Percentiles rank a stretch among this genome's conserved stretches.
These are phyloP conservation scores for Corbicula japonica DNA, from an alignment of 2,888 invertebrate species.

Conservation along the genomic window DNA sequence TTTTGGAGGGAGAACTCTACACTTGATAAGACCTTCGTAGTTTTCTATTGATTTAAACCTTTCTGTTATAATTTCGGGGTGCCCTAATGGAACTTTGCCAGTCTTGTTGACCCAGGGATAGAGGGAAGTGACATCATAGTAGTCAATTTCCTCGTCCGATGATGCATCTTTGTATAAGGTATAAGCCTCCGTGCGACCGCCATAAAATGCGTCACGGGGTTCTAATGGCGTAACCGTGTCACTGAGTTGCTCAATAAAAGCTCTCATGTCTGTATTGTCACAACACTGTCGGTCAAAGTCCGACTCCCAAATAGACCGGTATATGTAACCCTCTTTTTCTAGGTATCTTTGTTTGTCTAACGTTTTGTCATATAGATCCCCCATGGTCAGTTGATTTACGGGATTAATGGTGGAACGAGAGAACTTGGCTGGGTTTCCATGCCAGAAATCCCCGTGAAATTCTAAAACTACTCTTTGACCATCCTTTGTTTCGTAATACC, in stretches of 20 bases:
- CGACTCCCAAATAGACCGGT: slow-evolving; percentile 64
- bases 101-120: no score
- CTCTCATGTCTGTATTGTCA: slow-evolving; percentile 24
- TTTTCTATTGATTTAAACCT: no score
- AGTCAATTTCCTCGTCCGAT: no score
- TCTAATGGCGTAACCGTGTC: slow-evolving; percentile 45
- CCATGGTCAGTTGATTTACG: slow-evolving; percentile 8
- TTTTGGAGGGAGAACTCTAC: no score
- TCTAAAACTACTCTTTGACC: slow-evolving; percentile 1
- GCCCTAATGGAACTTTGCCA: no score
- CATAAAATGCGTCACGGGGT: no score
- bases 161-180: slow-evolving; percentile 60
- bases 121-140: no score
- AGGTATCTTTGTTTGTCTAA: slow-evolving; percentile 1
- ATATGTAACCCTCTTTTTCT: slow-evolving; percentile 1
- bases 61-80: no score
- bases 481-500: slow-evolving; percentile 9
- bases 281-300: slow-evolving; percentile 49
- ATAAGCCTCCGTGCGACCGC: no score
- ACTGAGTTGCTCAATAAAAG: slow-evolving; percentile 29
- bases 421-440: slow-evolving; percentile 15
- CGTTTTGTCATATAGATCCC: slow-evolving; percentile 2
- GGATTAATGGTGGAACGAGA: slow-evolving; percentile 26
- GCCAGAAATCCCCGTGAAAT: slow-evolving; percentile 6
- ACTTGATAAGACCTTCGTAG: no score